Evolutionary conservation across 1,140 invertebrate genomes (phyloP), one percentile per base, ranked within the genome.

Genomic region (Hylaeus anthracinus): DNA sequence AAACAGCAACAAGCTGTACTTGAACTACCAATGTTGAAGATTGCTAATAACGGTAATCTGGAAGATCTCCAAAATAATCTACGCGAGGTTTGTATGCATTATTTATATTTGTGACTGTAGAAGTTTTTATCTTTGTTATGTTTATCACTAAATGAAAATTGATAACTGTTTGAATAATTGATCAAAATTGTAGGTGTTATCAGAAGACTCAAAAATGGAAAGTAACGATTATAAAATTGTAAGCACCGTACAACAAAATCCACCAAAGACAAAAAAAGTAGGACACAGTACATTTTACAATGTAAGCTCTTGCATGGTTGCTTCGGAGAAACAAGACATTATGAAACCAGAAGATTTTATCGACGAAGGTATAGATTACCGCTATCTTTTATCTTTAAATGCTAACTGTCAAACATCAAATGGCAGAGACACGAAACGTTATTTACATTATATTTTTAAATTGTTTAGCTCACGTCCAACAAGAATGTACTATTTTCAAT

Each of bases 401-500:
- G 1, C 5, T 43, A 37, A n/a, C 39, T 53, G 10, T 12, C 2
- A 53, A 48, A 2, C 1, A 12, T 12, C 45, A 45, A 61, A 61
- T 45, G 6, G 0, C 12, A 56, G 65, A 55, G 10, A 15, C 71
- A 63, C 39, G 37, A 53, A 72, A 58, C 10, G 12, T 80, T 65
- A 4, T 83, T 67, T 53, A 14, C 82, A 45, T 83, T 79, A 10
- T 60, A 92, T 91, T 93, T 85, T 76, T 90, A 70, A 84, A 90
- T 84, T 77, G 90, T 94, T 95, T 96, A 88, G 96, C 96, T 84
- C 96, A 97, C 91, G 95, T 97, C 67, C 96, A 97, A 90, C 97
- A 97, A 92, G 97, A 98, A 81, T 98, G 97, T 89, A 98, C 97
- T 72, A 96, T 98, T 87, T 99, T 99, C 92, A 97, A 98, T 91